Percentiles rank a stretch among this genome's conserved stretches.
phyloP scores from a whole-genome alignment of 2,888 invertebrate genomes.

The Andrena camellia region DNA sequence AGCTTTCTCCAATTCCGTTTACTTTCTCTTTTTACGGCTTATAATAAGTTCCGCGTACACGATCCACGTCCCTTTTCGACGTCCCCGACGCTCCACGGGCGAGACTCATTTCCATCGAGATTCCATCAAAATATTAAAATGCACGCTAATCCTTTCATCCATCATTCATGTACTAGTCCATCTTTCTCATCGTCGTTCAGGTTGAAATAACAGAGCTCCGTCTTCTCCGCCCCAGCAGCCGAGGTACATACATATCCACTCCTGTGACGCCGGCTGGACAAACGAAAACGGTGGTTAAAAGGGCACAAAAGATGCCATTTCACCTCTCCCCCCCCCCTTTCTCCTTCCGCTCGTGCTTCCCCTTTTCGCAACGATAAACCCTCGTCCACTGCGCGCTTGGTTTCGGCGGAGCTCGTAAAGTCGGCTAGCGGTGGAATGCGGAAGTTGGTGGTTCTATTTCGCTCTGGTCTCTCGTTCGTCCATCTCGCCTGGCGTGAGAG shows the following conservation, averaged over 20 bases:
- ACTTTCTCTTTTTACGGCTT: slow-evolving; percentile 49
- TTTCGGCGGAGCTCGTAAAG: slow-evolving; percentile 57
- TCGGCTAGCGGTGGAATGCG: slow-evolving; percentile 68
- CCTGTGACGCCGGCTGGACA: too few species aligned
- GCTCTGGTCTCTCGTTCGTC: slow-evolving; percentile 72
- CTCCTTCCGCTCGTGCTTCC: not conserved
- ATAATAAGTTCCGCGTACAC: slow-evolving; percentile 8
- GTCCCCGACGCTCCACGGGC: not conserved
- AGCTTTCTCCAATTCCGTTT: slow-evolving; percentile 47
- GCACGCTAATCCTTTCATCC: too few species aligned
- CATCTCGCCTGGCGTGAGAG: slow-evolving; percentile 76
- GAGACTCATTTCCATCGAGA: not conserved
- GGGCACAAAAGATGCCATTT: too few species aligned
- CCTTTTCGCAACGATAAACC: slow-evolving; percentile 6
- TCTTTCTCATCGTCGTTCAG: too few species aligned
- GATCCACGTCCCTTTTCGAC: not conserved
- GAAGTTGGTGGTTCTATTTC: slow-evolving; percentile 78
- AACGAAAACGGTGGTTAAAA: too few species aligned
- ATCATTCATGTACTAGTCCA: too few species aligned
- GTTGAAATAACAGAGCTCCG: too few species aligned
- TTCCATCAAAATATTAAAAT: too few species aligned
- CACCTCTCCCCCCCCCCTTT: too few species aligned
- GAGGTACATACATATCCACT: too few species aligned
- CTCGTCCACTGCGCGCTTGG: slow-evolving; percentile 20
- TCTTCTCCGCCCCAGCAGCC: too few species aligned